A percentile compares a stretch with the other conserved stretches of the same genome.
phyloP scores from a whole-genome alignment of 2,888 invertebrate genomes.

The Arge pagana region DNA sequence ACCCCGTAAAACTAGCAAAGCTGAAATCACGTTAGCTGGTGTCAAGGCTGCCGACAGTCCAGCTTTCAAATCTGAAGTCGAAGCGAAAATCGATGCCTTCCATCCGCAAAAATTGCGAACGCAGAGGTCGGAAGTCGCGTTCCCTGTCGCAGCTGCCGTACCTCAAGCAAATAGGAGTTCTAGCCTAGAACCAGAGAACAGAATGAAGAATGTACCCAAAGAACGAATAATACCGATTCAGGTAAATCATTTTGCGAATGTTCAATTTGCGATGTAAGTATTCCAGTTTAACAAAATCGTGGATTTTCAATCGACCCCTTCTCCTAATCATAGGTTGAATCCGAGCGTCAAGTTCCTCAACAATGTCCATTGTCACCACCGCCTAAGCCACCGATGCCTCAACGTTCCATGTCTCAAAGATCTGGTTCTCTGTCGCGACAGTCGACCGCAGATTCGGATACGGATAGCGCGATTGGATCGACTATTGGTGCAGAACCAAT shows the following conservation, averaged over 20 bases:
- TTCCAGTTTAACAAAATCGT: background rate
- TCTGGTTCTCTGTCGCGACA: slow-evolving; percentile 65
- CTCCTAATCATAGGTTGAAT: slow-evolving; percentile 38
- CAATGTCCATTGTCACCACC: slow-evolving; percentile 58
- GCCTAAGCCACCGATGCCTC: slow-evolving; percentile 59
- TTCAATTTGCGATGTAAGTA: no score
- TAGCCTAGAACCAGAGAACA: slow-evolving; percentile 62
- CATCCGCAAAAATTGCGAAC: slow-evolving; percentile 57
- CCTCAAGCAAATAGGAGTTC: slow-evolving; percentile 59
- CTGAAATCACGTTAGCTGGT: slow-evolving; percentile 67
- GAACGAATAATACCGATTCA: slow-evolving; percentile 73
- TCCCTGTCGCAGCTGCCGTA: slow-evolving; percentile 61
- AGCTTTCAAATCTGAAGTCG: slow-evolving; percentile 51
- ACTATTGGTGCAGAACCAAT: slow-evolving; percentile 71
- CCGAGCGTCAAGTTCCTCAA: slow-evolving; percentile 48
- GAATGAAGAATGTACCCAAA: slow-evolving; percentile 54
- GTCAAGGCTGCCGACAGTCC: slow-evolving; percentile 38
- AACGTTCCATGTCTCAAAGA: slow-evolving; percentile 58
- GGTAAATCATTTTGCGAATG: slow-evolving; percentile 36
- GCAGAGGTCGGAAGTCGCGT: slow-evolving; percentile 64
- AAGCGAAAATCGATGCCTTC: slow-evolving; percentile 49
- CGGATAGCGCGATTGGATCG: slow-evolving; percentile 63
- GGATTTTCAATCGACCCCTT: background rate
- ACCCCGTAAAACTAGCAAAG: slow-evolving; percentile 66
- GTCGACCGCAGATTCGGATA: slow-evolving; percentile 74